A percentile compares a stretch with the other conserved stretches of the same genome.
phyloP scores from a whole-genome alignment of 2,113 vertebrate species.

The Platanista minor region DNA sequence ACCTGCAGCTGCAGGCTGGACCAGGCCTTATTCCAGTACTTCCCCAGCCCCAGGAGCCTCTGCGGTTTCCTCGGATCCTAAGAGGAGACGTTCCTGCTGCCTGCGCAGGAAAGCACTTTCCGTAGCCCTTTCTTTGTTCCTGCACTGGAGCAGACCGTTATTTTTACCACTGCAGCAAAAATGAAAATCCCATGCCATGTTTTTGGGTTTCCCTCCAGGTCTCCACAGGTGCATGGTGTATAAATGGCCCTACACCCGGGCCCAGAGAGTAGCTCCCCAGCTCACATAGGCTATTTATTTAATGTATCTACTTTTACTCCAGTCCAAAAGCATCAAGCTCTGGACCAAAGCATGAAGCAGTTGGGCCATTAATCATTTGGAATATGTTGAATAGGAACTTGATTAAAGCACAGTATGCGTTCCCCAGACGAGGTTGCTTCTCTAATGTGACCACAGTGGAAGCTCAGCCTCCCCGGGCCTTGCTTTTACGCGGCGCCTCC shows the following conservation, averaged over 20 bases:
- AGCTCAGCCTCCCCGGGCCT: background rate
- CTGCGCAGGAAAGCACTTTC: background rate
- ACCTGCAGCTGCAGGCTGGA: too few relatives aligned
- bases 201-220: background rate
- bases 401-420: constrained; percentile 52
- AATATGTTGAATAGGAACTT: constrained; percentile 58
- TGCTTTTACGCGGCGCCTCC: background rate
- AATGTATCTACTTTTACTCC: constrained; percentile 10
- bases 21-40: background rate
- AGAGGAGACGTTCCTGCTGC: background rate
- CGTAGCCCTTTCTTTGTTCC: background rate
- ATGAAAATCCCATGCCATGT: background rate
- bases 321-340: constrained; percentile 28
- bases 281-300: background rate
- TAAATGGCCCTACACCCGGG: background rate
- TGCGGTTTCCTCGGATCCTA: background rate
- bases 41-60: background rate
- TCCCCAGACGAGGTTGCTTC: background rate
- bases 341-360: constrained; percentile 17
- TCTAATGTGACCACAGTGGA: constrained; percentile 3
- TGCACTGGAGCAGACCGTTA: background rate
- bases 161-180: background rate
- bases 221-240: background rate
- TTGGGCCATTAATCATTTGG: constrained; percentile 49
- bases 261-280: background rate